Percentiles rank a stretch among this genome's conserved stretches.
Evolutionary conservation across 2,113 vertebrate genomes (phyloP).

Genomic region (Pelobates fuscus): DNA sequence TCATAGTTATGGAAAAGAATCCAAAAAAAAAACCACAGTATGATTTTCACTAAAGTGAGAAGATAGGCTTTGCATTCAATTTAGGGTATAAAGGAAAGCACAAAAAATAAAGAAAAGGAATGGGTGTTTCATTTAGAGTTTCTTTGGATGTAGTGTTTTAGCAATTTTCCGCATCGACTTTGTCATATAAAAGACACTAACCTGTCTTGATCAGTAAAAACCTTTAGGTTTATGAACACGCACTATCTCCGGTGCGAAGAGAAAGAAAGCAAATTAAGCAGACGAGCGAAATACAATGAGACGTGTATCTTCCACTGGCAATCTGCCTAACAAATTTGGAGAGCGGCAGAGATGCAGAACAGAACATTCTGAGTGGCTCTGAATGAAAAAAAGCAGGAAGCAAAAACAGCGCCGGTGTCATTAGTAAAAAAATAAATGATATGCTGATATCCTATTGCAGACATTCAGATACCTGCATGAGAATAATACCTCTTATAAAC

Average conservation of each 20-base stretch:
- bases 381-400: no score
- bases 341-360: background rate
- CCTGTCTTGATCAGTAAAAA: background rate
- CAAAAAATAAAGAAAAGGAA: background rate
- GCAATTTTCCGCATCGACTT: background rate
- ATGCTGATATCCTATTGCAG: no score
- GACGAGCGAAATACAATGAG: background rate
- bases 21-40: no score
- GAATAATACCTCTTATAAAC: no score
- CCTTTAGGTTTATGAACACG: conserved; percentile 3
- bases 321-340: background rate
- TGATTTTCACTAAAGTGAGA: no score
- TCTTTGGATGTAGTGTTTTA: no score
- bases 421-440: no score
- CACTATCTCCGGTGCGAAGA: background rate
- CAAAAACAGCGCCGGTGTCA: no score
- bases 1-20: no score
- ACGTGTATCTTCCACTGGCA: background rate
- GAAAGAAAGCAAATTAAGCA: conserved; percentile 1
- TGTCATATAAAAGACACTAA: background rate
- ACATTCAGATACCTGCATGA: no score
- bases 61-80: background rate
- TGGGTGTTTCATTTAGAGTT: no score
- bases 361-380: background rate
- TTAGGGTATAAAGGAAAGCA: background rate